phyloP scores from a whole-genome alignment of 2,888 invertebrate genomes.

The Caenorhabditis angaria region DNA sequence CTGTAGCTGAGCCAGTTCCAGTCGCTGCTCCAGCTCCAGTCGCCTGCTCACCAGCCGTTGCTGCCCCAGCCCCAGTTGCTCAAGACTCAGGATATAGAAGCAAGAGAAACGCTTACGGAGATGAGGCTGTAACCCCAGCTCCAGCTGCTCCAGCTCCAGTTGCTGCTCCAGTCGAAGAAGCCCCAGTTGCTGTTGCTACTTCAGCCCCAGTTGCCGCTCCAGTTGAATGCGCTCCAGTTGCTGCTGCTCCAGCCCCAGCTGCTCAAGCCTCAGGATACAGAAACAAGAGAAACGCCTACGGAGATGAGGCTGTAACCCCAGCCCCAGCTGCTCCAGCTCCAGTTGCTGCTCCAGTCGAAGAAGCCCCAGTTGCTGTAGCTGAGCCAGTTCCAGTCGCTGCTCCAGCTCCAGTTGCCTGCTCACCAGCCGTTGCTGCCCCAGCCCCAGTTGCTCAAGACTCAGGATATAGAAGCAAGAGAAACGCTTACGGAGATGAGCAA shows the following conservation, averaged over 20 bases:
- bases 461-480: no score
- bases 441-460: constrained; percentile 31
- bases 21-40: constrained; percentile 17
- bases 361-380: constrained; percentile 14
- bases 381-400: constrained; percentile 14
- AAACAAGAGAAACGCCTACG: constrained; percentile 45
- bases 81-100: constrained; percentile 39
- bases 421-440: constrained; percentile 41
- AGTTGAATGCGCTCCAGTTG: constrained; percentile 33
- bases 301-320: constrained; percentile 53
- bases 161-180: constrained; percentile 25
- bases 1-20: no score
- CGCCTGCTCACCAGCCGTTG: constrained; percentile 5
- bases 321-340: constrained; percentile 35
- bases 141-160: constrained; percentile 27
- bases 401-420: constrained; percentile 23
- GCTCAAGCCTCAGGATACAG: constrained; percentile 51
- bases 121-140: constrained; percentile 49
- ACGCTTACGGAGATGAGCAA: constrained; percentile 47
- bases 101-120: constrained; percentile 54
- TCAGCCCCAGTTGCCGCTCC: constrained; percentile 13
- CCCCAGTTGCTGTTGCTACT: constrained; percentile 34
- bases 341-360: constrained; percentile 35
- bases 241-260: constrained; percentile 30
- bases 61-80: constrained; percentile 20